Percentiles rank a stretch among this genome's conserved stretches.
phyloP scores from a whole-genome alignment of 1,140 invertebrate species.

The Chironomus striatipennis region DNA sequence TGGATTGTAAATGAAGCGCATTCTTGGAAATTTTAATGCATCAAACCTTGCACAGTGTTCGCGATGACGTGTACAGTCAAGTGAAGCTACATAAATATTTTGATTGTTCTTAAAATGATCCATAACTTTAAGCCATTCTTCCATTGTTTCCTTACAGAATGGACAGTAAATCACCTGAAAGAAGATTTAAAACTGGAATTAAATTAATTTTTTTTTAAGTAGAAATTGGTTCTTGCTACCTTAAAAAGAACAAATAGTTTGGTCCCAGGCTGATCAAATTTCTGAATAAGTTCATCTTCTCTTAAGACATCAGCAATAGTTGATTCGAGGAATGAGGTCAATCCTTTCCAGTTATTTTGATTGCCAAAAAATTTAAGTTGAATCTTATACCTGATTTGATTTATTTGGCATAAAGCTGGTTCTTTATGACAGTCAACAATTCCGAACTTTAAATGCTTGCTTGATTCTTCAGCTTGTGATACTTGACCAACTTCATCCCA shows the following conservation, averaged over 20 bases:
- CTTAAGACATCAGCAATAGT: neutral
- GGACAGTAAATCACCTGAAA: neutral
- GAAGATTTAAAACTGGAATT: no score
- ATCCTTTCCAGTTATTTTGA: neutral
- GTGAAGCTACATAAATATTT: neutral
- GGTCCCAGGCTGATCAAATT: neutral
- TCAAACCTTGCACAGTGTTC: neutral
- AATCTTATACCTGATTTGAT: neutral
- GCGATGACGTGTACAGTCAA: neutral
- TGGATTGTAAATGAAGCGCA: neutral
- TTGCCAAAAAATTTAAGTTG: neutral
- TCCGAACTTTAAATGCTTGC: neutral
- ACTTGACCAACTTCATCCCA: neutral
- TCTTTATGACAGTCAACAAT: neutral
- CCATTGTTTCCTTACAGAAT: neutral
- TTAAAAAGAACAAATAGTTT: neutral
- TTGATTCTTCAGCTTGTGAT: neutral
- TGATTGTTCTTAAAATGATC: neutral
- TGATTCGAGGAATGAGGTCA: neutral
- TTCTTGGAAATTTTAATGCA: neutral
- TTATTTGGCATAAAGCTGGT: neutral
- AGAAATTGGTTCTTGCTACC: neutral
- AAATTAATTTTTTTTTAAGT: neutral
- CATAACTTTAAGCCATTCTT: neutral
- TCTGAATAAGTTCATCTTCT: neutral